A percentile compares a stretch with the other conserved stretches of the same genome.
Conservation (phyloP, 2,888 invertebrate genomes). For the Caenorhabditis doughertyi region DNA sequence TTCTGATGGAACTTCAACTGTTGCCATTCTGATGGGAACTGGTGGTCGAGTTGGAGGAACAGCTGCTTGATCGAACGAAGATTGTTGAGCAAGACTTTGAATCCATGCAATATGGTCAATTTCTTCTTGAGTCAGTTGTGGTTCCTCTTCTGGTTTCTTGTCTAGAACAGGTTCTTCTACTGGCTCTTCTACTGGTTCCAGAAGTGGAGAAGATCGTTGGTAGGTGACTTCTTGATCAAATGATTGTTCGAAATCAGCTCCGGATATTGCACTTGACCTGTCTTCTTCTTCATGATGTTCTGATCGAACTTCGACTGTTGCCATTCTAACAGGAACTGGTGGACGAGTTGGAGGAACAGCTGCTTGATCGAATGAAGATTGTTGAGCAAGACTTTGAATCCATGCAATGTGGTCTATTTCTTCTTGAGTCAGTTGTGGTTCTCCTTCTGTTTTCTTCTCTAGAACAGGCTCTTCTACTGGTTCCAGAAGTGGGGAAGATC, state of each 20-base stretch:
- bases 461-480: not conserved
- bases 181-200: constrained; percentile 20
- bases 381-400: constrained; percentile 33
- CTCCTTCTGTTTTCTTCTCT: not conserved
- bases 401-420: constrained; percentile 47
- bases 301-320: constrained; percentile 7
- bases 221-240: constrained; percentile 29
- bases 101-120: constrained; percentile 12
- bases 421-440: constrained; percentile 6
- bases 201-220: constrained; percentile 19
- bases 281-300: constrained; percentile 23
- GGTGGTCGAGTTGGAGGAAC: constrained; percentile 2
- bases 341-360: constrained; percentile 17
- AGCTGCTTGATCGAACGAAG: constrained; percentile 9
- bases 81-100: constrained; percentile 1
- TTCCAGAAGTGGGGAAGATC: not conserved
- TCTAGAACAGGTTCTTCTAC: not conserved
- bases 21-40: not conserved
- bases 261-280: constrained; percentile 15
- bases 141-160: no score
- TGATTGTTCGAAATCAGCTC: constrained; percentile 29
- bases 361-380: constrained; percentile 20
- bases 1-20: not conserved
- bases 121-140: constrained; percentile 10
- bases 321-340: constrained; percentile 9